Evolutionary conservation across 2,888 invertebrate genomes (phyloP).

Genomic region (Mermis nigrescens): DNA sequence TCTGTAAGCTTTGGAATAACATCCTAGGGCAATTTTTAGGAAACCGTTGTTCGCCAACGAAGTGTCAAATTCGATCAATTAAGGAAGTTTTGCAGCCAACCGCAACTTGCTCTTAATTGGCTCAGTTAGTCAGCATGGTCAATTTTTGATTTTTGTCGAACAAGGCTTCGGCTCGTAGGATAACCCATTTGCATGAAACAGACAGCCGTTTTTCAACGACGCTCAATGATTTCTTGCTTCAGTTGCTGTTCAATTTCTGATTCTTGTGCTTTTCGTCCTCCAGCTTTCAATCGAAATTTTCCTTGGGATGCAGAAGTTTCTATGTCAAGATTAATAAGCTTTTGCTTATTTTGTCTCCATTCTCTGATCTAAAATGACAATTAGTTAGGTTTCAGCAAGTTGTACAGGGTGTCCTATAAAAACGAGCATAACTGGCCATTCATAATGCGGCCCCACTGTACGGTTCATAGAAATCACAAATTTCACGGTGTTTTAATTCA

Average conservation of each 20-base stretch:
- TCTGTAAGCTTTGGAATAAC: neutral
- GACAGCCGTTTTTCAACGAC: neutral
- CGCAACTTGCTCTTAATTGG: neutral
- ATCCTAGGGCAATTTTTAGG: neutral
- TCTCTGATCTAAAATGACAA: neutral
- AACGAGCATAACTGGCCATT: no score
- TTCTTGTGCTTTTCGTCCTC: neutral
- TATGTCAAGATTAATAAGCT: no score
- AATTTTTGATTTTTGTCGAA: neutral
- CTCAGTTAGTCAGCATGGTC: neutral
- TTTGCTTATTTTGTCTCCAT: neutral
- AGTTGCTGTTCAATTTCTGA: no score
- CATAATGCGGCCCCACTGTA: no score
- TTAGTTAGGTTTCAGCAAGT: no score
- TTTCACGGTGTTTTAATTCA: no score
- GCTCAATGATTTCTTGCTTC: neutral
- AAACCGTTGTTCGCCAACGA: slow-evolving; percentile 1
- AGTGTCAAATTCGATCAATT: neutral
- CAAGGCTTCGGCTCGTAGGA: neutral
- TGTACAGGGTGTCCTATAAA: no score
- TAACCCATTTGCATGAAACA: slow-evolving; percentile 1
- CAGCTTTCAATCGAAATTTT: neutral
- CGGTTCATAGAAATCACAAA: no score
- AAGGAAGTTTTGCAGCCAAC: neutral
- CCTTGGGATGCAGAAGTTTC: no score